Conservation (phyloP, 2,113 vertebrate genomes). For the Paedocypris sp. region DNA sequence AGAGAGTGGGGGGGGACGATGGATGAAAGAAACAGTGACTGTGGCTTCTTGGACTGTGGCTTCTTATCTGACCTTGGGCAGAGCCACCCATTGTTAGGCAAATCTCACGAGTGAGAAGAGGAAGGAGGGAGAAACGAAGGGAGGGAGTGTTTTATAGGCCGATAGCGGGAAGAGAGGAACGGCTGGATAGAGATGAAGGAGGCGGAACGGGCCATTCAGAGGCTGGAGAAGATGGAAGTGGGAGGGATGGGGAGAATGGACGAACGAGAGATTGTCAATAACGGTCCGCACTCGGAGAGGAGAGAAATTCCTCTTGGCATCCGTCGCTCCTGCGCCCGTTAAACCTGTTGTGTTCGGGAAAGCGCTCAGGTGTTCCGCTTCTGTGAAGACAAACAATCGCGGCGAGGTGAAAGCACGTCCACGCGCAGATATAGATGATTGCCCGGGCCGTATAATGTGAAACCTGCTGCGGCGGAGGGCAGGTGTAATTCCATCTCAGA, state of each 20-base stretch:
- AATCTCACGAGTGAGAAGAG: conserved; percentile 64
- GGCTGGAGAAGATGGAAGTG: background rate
- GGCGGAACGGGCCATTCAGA: conserved; percentile 26
- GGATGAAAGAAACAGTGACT: conserved; percentile 66
- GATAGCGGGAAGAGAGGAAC: conserved; percentile 48
- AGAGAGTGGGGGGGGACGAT: conserved; percentile 43
- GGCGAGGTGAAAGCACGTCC: too few relatives aligned
- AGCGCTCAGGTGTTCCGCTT: conserved; percentile 25
- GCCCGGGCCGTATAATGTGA: conserved; percentile 1
- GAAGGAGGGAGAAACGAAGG: conserved; percentile 25
- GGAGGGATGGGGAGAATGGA: conserved; percentile 31
- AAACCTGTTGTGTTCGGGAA: conserved; percentile 26
- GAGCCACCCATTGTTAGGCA: conserved; percentile 74
- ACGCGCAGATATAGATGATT: conserved; percentile 15
- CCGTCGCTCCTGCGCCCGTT: background rate
- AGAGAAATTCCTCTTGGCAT: background rate
- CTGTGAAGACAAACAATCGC: conserved; percentile 32
- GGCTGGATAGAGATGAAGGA: too few relatives aligned
- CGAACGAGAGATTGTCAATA: conserved; percentile 24
- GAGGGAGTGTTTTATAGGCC: conserved; percentile 55
- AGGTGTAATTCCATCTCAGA: conserved; percentile 22
- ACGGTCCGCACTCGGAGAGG: conserved; percentile 9
- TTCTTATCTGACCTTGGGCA: conserved; percentile 77
- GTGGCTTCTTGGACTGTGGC: conserved; percentile 65
- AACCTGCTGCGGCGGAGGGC: background rate